These are phyloP conservation scores for Popillia japonica DNA, from an alignment of 1,140 invertebrate genomes.

Conservation along the genomic window DNA sequence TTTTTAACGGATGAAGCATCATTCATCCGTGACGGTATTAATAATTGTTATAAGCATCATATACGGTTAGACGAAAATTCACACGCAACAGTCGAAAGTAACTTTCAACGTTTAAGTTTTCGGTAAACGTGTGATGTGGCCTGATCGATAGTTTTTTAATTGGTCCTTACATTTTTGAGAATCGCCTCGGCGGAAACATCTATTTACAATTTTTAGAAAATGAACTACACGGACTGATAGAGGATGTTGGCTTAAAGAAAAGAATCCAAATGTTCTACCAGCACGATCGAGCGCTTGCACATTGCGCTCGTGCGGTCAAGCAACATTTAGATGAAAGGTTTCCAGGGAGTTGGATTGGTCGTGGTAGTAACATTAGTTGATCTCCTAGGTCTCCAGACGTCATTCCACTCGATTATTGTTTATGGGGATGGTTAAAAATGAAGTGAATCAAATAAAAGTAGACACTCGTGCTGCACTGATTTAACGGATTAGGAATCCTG, in stretches of 20 bases:
- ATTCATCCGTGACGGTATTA: constrained; percentile 1
- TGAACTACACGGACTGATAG: neutral
- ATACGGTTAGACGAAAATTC: neutral
- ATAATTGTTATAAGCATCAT: neutral
- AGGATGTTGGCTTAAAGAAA: neutral
- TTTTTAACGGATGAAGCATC: neutral
- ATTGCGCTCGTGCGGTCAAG: neutral
- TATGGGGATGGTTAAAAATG: neutral
- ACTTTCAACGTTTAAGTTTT: neutral
- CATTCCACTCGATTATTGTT: neutral
- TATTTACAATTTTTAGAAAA: neutral
- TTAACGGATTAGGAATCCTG: neutral
- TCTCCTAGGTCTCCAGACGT: no score
- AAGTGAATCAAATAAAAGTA: neutral
- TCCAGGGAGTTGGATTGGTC: no score
- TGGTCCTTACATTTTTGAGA: constrained; percentile 9
- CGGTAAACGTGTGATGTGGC: neutral
- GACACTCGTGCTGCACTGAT: neutral
- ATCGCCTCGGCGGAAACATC: neutral
- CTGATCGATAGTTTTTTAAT: constrained; percentile 11
- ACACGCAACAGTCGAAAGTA: no score
- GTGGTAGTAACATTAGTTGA: no score
- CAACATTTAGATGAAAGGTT: no score
- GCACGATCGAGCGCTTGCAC: neutral
- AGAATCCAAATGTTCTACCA: no score